Conservation (phyloP, 2,888 invertebrate genomes). For the Acleris holmiana region DNA sequence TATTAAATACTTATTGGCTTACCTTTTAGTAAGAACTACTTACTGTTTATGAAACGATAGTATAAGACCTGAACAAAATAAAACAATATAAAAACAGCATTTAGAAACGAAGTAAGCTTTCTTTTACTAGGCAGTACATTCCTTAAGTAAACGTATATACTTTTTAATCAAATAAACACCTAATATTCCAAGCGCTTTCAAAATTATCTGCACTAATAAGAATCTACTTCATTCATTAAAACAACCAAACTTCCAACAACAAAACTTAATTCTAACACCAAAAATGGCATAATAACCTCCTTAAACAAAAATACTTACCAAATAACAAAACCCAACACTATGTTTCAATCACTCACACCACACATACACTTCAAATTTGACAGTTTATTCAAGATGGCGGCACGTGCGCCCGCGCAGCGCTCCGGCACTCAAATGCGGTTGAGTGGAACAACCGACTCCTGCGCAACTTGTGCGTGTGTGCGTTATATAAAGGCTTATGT, state of each 20-base stretch:
- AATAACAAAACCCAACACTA: slow-evolving; percentile 19
- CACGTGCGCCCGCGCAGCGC: slow-evolving; percentile 59
- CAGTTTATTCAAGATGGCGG: slow-evolving; percentile 47
- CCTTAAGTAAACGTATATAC: too few relatives aligned
- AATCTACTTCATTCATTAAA: not conserved
- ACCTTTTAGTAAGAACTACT: too few relatives aligned
- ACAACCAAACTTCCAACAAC: not conserved
- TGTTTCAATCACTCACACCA: slow-evolving; percentile 42
- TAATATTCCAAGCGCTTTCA: too few relatives aligned
- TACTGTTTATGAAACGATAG: too few relatives aligned
- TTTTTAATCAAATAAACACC: too few relatives aligned
- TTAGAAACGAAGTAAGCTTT: too few relatives aligned
- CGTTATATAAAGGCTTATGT: slow-evolving; percentile 67
- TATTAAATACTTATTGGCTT: too few relatives aligned
- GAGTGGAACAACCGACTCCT: slow-evolving; percentile 77
- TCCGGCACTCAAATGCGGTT: slow-evolving; percentile 76
- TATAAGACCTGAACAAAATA: too few relatives aligned
- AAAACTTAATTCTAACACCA: too few relatives aligned
- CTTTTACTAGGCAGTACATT: too few relatives aligned
- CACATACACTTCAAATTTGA: slow-evolving; percentile 49
- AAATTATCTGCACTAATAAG: too few relatives aligned
- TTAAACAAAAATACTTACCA: slow-evolving; percentile 20
- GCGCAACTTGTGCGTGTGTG: slow-evolving; percentile 56
- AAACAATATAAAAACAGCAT: too few relatives aligned
- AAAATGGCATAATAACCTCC: not conserved